Evolutionary conservation across 2,113 vertebrate genomes (phyloP), one percentile per base, ranked within the genome.

Genomic region (Cavia porcellus): DNA sequence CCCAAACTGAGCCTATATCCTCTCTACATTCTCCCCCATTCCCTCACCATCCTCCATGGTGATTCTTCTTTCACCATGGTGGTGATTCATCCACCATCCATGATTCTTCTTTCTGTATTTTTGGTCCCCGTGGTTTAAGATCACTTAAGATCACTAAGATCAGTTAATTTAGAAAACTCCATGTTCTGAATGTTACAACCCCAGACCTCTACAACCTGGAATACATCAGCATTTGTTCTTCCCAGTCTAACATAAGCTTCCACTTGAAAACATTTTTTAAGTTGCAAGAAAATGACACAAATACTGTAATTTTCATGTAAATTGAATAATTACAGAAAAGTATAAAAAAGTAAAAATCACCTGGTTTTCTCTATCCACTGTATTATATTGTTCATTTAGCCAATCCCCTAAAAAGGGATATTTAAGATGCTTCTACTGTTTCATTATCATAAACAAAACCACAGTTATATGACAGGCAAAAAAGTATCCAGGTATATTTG

Each of bases 391-490:
- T 38, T 95, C 42, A n/a, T 75, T 86, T 95, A 81, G 75, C 9
- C 32, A 79, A 32, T 77, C 25, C 32, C n/a, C 47, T 66, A 92
- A 57, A 50, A 20, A 85, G 62, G 15, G 47, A n/a, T 14, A 88
- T 52, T 62, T 75, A 94, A 25, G n/a, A n/a, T 57, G 7, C 3
- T 82, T n/a, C n/a, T 80, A 42, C 32, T 82, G 86, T 70, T 59
- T 96, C 28, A 66, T 77, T 74, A 83, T 32, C 75, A 66, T 62
- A 96, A 90, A 92, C 15, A 94, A 86, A 90, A 84, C 15, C 70
- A 82, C 1, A 95, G 38, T 59, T 90, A 88, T 50, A 84, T 22
- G 22, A 80, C 0, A 80, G 10, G 38, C n/a, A 90, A 84, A 94
- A 94, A 90, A 85, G 28, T 9, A 93, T 50, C 84, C 79, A 68